phyloP scores from a whole-genome alignment of 2,797 vertebrate species.

The Sebastolobus alascanus region DNA sequence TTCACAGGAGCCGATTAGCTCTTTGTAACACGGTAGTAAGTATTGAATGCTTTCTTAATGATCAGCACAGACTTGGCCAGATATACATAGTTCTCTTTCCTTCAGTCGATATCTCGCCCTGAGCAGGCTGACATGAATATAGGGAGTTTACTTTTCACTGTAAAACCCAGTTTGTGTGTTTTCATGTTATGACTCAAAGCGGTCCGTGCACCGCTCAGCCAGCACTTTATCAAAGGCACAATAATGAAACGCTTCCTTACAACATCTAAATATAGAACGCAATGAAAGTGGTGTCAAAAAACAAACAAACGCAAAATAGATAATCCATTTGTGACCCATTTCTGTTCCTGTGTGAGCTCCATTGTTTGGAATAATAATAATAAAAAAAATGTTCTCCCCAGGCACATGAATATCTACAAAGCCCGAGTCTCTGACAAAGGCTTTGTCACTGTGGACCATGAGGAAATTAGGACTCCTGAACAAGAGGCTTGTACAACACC shows the following conservation, averaged over 20 bases:
- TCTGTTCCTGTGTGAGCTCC: conserved; percentile 76
- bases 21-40: neutral
- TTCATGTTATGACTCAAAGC: conserved; percentile 49
- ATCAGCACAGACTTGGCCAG: neutral
- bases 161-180: conserved; percentile 28
- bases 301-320: conserved; percentile 72
- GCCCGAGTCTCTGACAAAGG: conserved; percentile 70
- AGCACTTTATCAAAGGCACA: conserved; percentile 63
- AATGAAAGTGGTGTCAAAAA: conserved; percentile 73
- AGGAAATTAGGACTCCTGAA: conserved; percentile 70
- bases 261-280: conserved; percentile 71
- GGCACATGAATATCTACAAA: conserved; percentile 78
- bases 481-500: conserved; percentile 50
- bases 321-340: conserved; percentile 84
- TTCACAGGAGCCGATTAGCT: neutral
- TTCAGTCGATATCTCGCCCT: neutral
- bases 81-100: neutral
- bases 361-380: conserved; percentile 77
- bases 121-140: neutral
- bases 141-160: conserved; percentile 31
- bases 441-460: conserved; percentile 63
- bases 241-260: conserved; percentile 62
- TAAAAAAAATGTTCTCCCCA: conserved; percentile 62
- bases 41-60: conserved; percentile 5
- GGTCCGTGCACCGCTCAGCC: conserved; percentile 22